Percentiles rank a stretch among this genome's conserved stretches.
Evolutionary conservation across 2,113 vertebrate species (phyloP).

Genomic region (Romanogobio albipinnatus): DNA sequence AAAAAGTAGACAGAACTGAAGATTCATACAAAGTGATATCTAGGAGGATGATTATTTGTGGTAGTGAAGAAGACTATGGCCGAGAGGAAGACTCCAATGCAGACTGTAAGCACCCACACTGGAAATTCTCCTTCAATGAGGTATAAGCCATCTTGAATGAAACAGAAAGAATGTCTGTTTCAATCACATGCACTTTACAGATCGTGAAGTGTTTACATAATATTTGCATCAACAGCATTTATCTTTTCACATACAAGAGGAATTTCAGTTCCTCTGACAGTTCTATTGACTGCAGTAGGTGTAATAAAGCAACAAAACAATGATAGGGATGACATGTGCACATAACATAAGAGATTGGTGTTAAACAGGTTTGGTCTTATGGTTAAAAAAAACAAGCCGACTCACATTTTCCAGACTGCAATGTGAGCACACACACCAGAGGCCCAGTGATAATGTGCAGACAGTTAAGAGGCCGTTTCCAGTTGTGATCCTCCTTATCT

Average conservation of each 20-base stretch:
- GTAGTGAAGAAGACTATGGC: constrained; percentile 83
- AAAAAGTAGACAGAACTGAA: not conserved
- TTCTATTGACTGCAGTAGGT: not conserved
- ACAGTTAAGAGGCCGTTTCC: constrained; percentile 95
- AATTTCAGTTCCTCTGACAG: not conserved
- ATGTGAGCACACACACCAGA: constrained; percentile 81
- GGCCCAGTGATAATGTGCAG: constrained; percentile 86
- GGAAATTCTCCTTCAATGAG: constrained; percentile 85
- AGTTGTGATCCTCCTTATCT: constrained; percentile 89
- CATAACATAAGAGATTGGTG: not conserved
- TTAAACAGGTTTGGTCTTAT: not conserved
- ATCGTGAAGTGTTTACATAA: not conserved
- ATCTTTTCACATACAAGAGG: not conserved
- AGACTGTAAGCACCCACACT: constrained; percentile 81
- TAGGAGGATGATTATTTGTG: constrained; percentile 82
- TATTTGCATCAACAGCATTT: not conserved
- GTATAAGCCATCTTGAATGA: constrained; percentile 79
- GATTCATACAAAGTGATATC: constrained; percentile 85
- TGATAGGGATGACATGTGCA: not conserved
- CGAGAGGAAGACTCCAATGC: constrained; percentile 79
- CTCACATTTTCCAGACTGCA: constrained; percentile 91
- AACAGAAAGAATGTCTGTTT: not conserved
- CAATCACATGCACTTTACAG: not conserved
- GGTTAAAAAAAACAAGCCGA: constrained; percentile 21
- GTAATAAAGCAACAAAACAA: not conserved